Percentiles rank a stretch among this genome's conserved stretches.
phyloP scores from a whole-genome alignment of 2,888 invertebrate genomes.

The Drosophila mayaguana region DNA sequence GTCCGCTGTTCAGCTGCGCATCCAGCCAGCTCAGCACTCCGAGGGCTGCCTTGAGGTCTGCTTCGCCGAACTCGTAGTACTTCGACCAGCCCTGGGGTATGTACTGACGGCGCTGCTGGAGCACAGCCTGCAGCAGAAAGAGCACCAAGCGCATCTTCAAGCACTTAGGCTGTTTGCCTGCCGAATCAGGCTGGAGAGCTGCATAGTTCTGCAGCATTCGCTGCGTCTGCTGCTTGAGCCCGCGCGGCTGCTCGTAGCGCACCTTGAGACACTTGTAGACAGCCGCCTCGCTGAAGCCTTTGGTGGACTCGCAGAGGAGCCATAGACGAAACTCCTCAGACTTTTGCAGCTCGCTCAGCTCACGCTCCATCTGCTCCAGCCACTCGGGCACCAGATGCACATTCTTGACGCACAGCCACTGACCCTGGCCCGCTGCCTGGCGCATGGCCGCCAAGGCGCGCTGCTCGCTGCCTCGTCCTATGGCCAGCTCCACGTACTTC shows the following conservation, averaged over 20 bases:
- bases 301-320: constrained; percentile 94
- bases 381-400: constrained; percentile 91
- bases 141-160: constrained; percentile 90
- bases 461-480: constrained; percentile 92
- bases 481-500: constrained; percentile 89
- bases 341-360: constrained; percentile 86
- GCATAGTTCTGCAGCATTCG: constrained; percentile 91
- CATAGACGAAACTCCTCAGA: constrained; percentile 90
- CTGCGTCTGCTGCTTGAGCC: constrained; percentile 92
- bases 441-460: constrained; percentile 87
- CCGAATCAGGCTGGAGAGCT: constrained; percentile 53
- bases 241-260: constrained; percentile 94
- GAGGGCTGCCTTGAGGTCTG: constrained; percentile 91
- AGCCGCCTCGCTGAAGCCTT: constrained; percentile 90
- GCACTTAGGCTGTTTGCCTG: constrained; percentile 83
- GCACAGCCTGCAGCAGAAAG: constrained; percentile 94
- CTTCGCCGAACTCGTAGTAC: constrained; percentile 94
- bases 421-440: constrained; percentile 87
- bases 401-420: constrained; percentile 93
- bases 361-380: constrained; percentile 89
- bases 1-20: constrained; percentile 63
- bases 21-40: constrained; percentile 86
- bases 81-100: constrained; percentile 97
- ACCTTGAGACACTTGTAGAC: constrained; percentile 92
- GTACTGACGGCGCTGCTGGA: constrained; percentile 95